phyloP scores from a whole-genome alignment of 1,140 invertebrate genomes.

The Drosophila kanapiae region DNA sequence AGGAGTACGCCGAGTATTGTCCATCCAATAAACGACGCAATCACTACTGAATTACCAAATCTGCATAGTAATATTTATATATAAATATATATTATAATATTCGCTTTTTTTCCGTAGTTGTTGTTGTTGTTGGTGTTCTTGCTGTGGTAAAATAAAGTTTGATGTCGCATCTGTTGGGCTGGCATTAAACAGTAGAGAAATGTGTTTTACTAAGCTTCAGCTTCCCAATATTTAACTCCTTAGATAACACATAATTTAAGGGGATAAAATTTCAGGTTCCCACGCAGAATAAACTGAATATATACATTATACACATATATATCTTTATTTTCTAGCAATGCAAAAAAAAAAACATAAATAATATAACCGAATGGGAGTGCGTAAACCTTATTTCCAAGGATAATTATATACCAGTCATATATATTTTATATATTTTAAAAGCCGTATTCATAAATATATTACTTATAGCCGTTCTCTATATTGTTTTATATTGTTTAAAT shows the following conservation, averaged over 20 bases:
- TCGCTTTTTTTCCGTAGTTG: constrained; percentile 39
- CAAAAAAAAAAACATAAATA: not conserved
- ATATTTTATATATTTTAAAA: not conserved
- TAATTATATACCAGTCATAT: not conserved
- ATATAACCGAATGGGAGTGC: not conserved
- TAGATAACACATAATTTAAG: too few relatives aligned
- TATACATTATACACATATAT: not conserved
- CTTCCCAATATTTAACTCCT: too few relatives aligned
- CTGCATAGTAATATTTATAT: constrained; percentile 2
- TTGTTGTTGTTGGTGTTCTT: constrained; percentile 30
- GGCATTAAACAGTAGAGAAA: constrained; percentile 7
- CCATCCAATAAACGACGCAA: constrained; percentile 87
- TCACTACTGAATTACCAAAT: constrained; percentile 67
- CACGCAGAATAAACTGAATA: not conserved
- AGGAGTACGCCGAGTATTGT: constrained; percentile 89
- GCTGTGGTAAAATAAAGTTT: constrained; percentile 34
- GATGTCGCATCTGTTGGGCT: constrained; percentile 9
- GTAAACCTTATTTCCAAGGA: not conserved
- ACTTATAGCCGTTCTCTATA: not conserved
- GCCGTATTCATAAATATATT: not conserved
- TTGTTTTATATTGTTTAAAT: too few relatives aligned
- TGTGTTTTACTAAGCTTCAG: not conserved
- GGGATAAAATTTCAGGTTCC: not conserved
- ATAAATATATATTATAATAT: constrained; percentile 19
- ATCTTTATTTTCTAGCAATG: not conserved